A percentile compares a stretch with the other conserved stretches of the same genome.
These are phyloP conservation scores for Salmo trutta DNA, from an alignment of 2,797 vertebrate species.

Conservation along the genomic window DNA sequence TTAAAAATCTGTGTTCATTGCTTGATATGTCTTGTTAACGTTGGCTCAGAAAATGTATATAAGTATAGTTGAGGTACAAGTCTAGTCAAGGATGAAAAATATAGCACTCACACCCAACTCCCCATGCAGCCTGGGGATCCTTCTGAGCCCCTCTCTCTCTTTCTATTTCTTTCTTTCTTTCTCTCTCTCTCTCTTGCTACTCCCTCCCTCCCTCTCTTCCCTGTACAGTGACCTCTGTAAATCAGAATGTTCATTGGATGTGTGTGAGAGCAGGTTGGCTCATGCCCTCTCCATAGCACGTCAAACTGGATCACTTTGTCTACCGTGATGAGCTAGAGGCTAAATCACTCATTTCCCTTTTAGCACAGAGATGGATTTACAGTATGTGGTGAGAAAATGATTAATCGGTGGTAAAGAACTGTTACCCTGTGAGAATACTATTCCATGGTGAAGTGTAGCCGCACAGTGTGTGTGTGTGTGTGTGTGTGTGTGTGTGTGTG, in stretches of 20 bases:
- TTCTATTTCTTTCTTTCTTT: conserved; percentile 12
- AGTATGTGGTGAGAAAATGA: conserved; percentile 17
- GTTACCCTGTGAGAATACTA: not conserved
- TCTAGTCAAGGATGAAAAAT: conserved; percentile 51
- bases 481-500: conserved; percentile 16
- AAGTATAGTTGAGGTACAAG: conserved; percentile 38
- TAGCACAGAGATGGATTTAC: conserved; percentile 7
- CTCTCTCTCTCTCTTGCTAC: conserved; percentile 17
- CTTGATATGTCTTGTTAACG: conserved; percentile 60
- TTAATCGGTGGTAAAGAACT: conserved; percentile 24
- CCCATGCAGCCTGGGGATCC: conserved; percentile 75
- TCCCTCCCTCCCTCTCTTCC: conserved; percentile 3
- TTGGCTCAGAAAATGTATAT: conserved; percentile 50
- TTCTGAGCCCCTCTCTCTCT: conserved; percentile 53
- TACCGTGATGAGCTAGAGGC: conserved; percentile 29
- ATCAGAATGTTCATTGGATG: conserved; percentile 14
- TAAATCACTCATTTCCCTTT: conserved; percentile 25
- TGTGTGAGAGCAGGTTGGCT: conserved; percentile 48
- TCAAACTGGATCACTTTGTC: conserved; percentile 42
- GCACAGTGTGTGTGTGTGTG: not conserved
- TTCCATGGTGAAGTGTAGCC: no score
- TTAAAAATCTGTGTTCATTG: conserved; percentile 9
- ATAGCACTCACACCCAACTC: conserved; percentile 66
- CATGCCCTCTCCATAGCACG: conserved; percentile 35
- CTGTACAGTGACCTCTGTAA: conserved; percentile 23